Evolutionary conservation across 2,888 invertebrate genomes (phyloP).

Genomic region (Teinopalpus imperialis): DNA sequence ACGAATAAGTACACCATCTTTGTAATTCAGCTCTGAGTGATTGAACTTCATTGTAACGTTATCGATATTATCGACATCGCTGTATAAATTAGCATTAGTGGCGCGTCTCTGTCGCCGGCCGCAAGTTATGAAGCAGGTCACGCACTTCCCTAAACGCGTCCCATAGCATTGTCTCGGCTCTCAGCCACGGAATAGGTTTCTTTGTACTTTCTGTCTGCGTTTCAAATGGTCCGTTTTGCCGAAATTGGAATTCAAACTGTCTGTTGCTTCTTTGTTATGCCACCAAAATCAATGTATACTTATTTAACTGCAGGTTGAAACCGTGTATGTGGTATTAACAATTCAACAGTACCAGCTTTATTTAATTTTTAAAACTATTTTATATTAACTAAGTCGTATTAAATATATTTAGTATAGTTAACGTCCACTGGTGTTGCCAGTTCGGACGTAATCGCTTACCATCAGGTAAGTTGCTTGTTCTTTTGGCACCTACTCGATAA

Average conservation of each 20-base stretch:
- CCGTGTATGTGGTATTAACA: too few species aligned
- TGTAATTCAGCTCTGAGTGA: constrained; percentile 14
- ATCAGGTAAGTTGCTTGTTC: too few species aligned
- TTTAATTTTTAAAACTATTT: too few species aligned
- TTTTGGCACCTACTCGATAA: too few species aligned
- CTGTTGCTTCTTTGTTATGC: constrained; percentile 8
- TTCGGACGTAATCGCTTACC: too few species aligned
- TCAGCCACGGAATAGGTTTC: constrained; percentile 21
- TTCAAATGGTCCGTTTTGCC: constrained; percentile 16
- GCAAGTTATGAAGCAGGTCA: constrained; percentile 64
- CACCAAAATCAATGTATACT: constrained; percentile 1
- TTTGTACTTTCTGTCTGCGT: constrained; percentile 23
- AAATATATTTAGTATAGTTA: too few species aligned
- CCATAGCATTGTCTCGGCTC: constrained; percentile 41
- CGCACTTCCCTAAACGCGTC: constrained; percentile 76
- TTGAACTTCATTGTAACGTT: constrained; percentile 18
- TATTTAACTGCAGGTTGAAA: too few species aligned
- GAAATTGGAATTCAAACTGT: constrained; percentile 18
- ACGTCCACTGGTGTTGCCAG: too few species aligned
- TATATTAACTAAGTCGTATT: too few species aligned
- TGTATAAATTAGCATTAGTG: constrained; percentile 24
- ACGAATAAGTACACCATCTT: too few species aligned
- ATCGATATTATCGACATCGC: constrained; percentile 26
- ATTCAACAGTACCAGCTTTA: too few species aligned
- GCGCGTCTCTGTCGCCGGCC: constrained; percentile 33